Percentiles rank a stretch among this genome's conserved stretches.
phyloP scores from a whole-genome alignment of 2,113 vertebrate genomes.

The Motacilla alba region DNA sequence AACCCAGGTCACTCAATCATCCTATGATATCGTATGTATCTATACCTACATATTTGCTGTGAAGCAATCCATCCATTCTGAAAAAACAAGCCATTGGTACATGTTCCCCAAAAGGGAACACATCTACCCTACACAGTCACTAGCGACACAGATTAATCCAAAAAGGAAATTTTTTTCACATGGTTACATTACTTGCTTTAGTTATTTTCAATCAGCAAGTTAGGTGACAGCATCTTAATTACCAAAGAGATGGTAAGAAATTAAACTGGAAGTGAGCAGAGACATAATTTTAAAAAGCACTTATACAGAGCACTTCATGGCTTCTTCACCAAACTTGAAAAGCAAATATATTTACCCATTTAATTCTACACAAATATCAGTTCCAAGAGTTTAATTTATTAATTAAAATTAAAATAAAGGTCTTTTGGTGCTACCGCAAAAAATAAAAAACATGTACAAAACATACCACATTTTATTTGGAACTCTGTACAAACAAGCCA shows the following conservation, averaged over 20 bases:
- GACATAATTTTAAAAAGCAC: background rate
- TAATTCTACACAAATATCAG: background rate
- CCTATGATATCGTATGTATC: background rate
- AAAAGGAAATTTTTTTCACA: background rate
- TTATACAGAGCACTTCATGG: background rate
- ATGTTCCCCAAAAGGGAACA: rapidly evolving
- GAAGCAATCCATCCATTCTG: background rate
- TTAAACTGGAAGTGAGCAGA: background rate
- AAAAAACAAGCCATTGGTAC: background rate
- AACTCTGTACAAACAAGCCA: background rate
- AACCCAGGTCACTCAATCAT: background rate
- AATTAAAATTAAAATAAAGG: background rate
- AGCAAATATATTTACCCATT: background rate
- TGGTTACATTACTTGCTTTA: background rate
- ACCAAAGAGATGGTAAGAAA: background rate
- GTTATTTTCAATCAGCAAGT: background rate
- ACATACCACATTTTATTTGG: background rate
- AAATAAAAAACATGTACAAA: background rate
- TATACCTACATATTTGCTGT: background rate
- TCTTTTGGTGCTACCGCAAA: background rate
- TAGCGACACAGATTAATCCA: background rate
- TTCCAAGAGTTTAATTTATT: background rate
- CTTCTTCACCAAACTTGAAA: background rate
- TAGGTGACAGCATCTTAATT: background rate
- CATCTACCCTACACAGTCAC: background rate